These are phyloP conservation scores for Ecdyonurus torrentis DNA, from an alignment of 2,888 invertebrate species.

Conservation along the genomic window DNA sequence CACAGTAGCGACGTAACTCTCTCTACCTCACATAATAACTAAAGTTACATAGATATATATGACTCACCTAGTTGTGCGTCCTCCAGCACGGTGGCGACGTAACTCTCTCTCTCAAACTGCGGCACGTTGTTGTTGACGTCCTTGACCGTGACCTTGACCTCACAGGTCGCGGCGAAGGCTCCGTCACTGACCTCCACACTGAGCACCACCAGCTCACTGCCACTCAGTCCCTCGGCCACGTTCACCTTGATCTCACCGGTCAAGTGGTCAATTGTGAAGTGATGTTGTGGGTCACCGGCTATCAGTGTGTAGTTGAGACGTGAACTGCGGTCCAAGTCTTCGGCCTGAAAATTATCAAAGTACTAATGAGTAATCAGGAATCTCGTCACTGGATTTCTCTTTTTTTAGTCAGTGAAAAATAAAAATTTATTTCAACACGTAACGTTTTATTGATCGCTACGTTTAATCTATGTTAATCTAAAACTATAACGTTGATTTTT, in stretches of 20 bases:
- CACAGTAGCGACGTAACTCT: slow-evolving; percentile 56
- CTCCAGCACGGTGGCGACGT: slow-evolving; percentile 61
- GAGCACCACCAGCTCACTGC: neutral
- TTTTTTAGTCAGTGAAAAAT: no score
- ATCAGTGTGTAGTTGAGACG: slow-evolving; percentile 60
- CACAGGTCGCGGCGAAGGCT: slow-evolving; percentile 49
- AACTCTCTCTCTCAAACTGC: slow-evolving; percentile 51
- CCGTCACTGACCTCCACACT: slow-evolving; percentile 54
- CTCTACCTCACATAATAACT: no score
- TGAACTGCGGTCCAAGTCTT: slow-evolving; percentile 66
- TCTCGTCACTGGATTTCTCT: no score
- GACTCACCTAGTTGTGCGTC: no score
- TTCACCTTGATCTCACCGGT: slow-evolving; percentile 47
- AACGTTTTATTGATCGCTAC: no score
- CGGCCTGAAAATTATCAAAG: neutral
- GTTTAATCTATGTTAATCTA: no score
- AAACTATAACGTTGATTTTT: no score
- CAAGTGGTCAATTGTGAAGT: slow-evolving; percentile 51
- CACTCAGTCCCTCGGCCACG: slow-evolving; percentile 29
- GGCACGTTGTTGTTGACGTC: slow-evolving; percentile 88
- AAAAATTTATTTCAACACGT: no score
- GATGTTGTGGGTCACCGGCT: slow-evolving; percentile 37
- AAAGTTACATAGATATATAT: no score
- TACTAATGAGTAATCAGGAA: no score
- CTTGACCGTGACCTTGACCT: slow-evolving; percentile 57